Evolutionary conservation across 30 jellyfish, hydroid and myxozoan genomes (phyloP), one percentile per base, ranked within the genome.

Genomic region (Chrysaora quinquecirrha): DNA sequence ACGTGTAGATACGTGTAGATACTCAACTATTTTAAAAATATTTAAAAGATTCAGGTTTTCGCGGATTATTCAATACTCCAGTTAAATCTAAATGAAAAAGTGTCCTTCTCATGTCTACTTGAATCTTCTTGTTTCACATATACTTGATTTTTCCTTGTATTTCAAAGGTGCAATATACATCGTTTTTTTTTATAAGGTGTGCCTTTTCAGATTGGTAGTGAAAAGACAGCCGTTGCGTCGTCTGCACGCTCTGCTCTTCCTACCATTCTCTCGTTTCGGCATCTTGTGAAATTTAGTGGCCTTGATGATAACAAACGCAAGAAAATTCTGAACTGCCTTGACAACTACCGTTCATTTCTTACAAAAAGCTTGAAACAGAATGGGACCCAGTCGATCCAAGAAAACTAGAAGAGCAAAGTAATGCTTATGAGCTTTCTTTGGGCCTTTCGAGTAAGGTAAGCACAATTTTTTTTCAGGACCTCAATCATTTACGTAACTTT

Each of bases 331-430:
- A 74, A 68, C 20, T 90, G 82, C 24, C 49, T 90, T 7, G 87
- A 76, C 48, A 75, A 58, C 20, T 90, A 90, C 32, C 87, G 96
- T 2, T 28, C 43, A 29, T 62, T 54, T 25, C 48, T 83, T 30
- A 25, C 48, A 0, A 60, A 1, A 85, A 34, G n/a, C 19, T 14
- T 27, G 89, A 75, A 48, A 61, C 34, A 6, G 85, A 54, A 3
- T 74, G 78, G 49, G 73, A 47, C 30, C 80, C 88, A 23, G 47
- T 11, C 9, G 97, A 90, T 76, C 87, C 88, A 2, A 83, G 97
- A 74, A 71, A 75, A 24, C 89, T 74, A n/a, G 97, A 83, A 48
- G 97, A 90, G 47, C 69, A 35, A 71, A 16, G 24, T 4, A 33
- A 3, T 33, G 89, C 96, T 1, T 63, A 58, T 4, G 89, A 76